Evolutionary conservation across 2,888 invertebrate species (phyloP).

Genomic region (Beris morrisii): DNA sequence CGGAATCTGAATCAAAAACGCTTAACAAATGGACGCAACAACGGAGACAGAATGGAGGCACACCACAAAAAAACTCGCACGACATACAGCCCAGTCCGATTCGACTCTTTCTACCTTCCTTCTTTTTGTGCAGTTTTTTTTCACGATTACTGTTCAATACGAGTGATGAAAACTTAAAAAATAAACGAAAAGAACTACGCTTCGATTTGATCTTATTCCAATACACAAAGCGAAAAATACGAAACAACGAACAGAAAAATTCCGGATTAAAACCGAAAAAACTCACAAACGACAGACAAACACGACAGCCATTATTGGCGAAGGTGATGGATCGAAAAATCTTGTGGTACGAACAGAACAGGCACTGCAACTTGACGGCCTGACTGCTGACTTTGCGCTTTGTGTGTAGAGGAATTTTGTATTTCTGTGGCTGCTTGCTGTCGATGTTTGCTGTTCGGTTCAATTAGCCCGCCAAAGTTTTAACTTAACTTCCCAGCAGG

Average conservation of each 20-base stretch:
- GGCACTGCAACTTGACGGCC: conserved; percentile 2
- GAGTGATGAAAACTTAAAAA: too few relatives aligned
- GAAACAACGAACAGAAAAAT: conserved; percentile 18
- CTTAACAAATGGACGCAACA: too few relatives aligned
- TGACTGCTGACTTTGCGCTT: background rate
- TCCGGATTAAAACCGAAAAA: conserved; percentile 1
- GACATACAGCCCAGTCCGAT: background rate
- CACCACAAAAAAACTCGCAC: conserved; percentile 17
- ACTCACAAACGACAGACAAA: conserved; percentile 14
- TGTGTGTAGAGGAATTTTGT: conserved; percentile 18
- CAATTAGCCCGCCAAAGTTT: too few relatives aligned
- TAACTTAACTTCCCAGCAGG: too few relatives aligned
- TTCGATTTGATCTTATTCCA: too few relatives aligned
- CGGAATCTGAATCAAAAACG: background rate
- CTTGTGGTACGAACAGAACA: conserved; percentile 3
- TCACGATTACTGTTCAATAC: too few relatives aligned
- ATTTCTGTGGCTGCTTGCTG: too few relatives aligned
- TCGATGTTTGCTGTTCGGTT: too few relatives aligned
- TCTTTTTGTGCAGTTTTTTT: too few relatives aligned
- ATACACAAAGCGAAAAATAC: background rate
- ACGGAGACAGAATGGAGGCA: background rate
- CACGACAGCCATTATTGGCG: conserved; percentile 23
- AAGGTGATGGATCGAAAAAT: conserved; percentile 25
- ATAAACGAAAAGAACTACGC: too few relatives aligned
- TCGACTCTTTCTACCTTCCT: too few relatives aligned